Conservation (phyloP, 2,113 vertebrate species). For the Misgurnus mizolepis region DNA sequence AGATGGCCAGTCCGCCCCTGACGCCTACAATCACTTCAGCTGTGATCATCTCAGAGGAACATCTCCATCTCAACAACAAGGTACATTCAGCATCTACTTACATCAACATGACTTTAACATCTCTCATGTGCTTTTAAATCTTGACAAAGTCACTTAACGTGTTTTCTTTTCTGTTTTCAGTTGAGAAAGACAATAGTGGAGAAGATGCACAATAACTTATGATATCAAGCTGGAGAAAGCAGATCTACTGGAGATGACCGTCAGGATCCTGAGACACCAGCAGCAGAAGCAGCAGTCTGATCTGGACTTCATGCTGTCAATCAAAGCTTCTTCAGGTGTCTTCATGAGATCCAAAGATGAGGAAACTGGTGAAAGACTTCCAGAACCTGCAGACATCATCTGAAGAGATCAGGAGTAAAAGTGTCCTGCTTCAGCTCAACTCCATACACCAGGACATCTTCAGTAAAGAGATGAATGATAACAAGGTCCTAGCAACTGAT, state of each 20-base stretch:
- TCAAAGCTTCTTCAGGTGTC: not conserved
- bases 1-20: too few relatives aligned
- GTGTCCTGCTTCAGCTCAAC: constrained; percentile 20
- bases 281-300: not conserved
- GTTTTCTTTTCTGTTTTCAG: not conserved
- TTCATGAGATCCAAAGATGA: constrained; percentile 41
- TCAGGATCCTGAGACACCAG: not conserved
- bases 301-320: constrained; percentile 51
- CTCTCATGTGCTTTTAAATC: not conserved
- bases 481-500: constrained; percentile 70
- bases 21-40: constrained; percentile 56
- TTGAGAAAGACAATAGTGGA: constrained; percentile 9
- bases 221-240: constrained; percentile 63
- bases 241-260: constrained; percentile 37
- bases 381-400: constrained; percentile 51
- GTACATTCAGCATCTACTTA: constrained; percentile 49
- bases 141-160: not conserved
- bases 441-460: constrained; percentile 46
- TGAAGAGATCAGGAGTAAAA: constrained; percentile 50
- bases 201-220: constrained; percentile 41
- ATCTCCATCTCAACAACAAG: constrained; percentile 64
- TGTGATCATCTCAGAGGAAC: constrained; percentile 58
- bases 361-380: constrained; percentile 55
- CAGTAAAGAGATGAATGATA: constrained; percentile 58
- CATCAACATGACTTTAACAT: constrained; percentile 37